Evolutionary conservation across 2,888 invertebrate species (phyloP).

Genomic region (Ptychoptera albimana): DNA sequence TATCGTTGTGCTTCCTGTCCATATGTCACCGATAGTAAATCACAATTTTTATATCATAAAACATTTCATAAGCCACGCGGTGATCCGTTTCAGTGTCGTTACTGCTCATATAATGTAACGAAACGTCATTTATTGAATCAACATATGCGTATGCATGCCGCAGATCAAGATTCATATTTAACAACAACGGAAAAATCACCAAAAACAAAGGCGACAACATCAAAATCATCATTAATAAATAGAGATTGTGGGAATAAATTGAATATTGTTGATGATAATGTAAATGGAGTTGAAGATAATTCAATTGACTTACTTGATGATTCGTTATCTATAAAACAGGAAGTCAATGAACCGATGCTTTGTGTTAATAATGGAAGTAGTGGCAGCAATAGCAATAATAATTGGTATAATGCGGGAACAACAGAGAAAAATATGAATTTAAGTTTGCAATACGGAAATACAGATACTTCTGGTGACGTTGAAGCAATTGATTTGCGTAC

Average conservation of each 20-base stretch:
- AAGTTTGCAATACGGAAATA: too few species aligned
- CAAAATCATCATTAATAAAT: conserved; percentile 16
- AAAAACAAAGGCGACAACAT: conserved; percentile 24
- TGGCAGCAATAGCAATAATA: too few species aligned
- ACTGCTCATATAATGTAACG: conserved; percentile 70
- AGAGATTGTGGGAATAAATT: conserved; percentile 24
- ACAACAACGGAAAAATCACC: conserved; percentile 18
- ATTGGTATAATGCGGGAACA: too few species aligned
- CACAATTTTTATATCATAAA: conserved; percentile 73
- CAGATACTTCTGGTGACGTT: too few species aligned
- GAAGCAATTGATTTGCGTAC: conserved; percentile 24
- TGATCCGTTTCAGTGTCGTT: conserved; percentile 62
- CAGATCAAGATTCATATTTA: conserved; percentile 18
- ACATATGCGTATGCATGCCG: conserved; percentile 61
- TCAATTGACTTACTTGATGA: too few species aligned
- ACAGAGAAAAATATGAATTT: too few species aligned
- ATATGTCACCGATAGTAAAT: conserved; percentile 71
- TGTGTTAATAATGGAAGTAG: too few species aligned
- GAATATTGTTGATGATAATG: conserved; percentile 18
- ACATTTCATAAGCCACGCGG: conserved; percentile 64
- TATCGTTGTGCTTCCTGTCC: conserved; percentile 70
- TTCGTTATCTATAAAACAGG: too few species aligned
- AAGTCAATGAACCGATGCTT: too few species aligned
- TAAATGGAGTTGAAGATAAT: conserved; percentile 8
- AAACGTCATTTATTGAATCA: conserved; percentile 68